phyloP scores from a whole-genome alignment of 2,888 invertebrate genomes.

The Imbricaverruca yamaguchii region DNA sequence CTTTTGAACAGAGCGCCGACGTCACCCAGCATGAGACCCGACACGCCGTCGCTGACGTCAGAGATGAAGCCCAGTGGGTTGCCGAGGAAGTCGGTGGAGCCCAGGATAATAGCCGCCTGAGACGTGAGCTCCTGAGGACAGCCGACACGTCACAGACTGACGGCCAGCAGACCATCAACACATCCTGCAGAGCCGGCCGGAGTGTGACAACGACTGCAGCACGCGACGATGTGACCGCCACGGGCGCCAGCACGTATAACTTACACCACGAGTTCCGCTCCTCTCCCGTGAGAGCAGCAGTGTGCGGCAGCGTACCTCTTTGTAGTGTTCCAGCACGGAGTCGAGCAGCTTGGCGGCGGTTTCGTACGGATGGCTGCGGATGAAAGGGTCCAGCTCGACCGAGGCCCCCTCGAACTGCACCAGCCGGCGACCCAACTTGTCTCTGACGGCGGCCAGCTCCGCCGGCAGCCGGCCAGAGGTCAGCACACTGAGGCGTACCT shows the following conservation, averaged over 20 bases:
- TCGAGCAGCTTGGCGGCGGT: slow-evolving; percentile 74
- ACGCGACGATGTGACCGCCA: no score
- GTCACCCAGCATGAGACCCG: slow-evolving; percentile 72
- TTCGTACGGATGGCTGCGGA: slow-evolving; percentile 81
- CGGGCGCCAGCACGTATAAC: no score
- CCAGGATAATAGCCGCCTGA: slow-evolving; percentile 91
- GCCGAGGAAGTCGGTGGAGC: slow-evolving; percentile 94
- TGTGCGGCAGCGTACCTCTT: slow-evolving; percentile 45
- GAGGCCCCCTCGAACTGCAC: slow-evolving; percentile 95
- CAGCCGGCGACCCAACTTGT: slow-evolving; percentile 68
- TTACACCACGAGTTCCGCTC: no score
- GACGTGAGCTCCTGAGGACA: slow-evolving; percentile 68
- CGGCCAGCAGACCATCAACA: no score
- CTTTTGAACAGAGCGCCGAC: slow-evolving; percentile 72
- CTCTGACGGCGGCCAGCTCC: slow-evolving; percentile 70
- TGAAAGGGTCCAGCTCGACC: slow-evolving; percentile 83
- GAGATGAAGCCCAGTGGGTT: slow-evolving; percentile 93
- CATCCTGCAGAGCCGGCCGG: no score
- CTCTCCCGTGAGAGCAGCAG: no score
- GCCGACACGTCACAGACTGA: no score
- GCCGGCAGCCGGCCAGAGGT: slow-evolving; percentile 74
- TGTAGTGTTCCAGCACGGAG: slow-evolving; percentile 76
- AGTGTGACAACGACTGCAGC: no score
- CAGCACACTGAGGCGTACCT: slow-evolving; percentile 64
- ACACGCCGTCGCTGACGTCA: slow-evolving; percentile 91